These are phyloP conservation scores for Limnephilus lunatus DNA, from an alignment of 2,888 invertebrate genomes.

Conservation along the genomic window DNA sequence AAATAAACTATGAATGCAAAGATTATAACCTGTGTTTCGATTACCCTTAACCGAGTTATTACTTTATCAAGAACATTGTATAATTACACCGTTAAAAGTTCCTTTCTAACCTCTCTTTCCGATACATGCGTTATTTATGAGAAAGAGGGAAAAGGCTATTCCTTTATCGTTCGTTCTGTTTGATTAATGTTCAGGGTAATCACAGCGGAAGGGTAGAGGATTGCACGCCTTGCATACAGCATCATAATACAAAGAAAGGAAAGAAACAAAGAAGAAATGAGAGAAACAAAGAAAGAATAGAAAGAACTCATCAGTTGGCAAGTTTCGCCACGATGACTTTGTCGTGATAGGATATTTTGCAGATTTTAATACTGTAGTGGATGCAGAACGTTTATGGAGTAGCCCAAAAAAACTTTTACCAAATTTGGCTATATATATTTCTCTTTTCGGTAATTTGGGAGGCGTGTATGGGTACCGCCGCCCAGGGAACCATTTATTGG, in stretches of 20 bases:
- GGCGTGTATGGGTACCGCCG: too few relatives aligned
- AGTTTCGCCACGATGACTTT: background rate
- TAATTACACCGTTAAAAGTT: background rate
- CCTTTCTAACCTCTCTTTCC: background rate
- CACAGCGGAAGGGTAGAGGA: background rate
- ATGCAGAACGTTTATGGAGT: background rate
- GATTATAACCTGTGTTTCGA: too few relatives aligned
- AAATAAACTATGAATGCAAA: too few relatives aligned
- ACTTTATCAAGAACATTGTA: background rate
- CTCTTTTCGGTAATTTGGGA: too few relatives aligned
- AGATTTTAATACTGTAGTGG: background rate
- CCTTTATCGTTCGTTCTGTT: background rate
- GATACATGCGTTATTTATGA: background rate
- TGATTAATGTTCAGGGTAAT: background rate
- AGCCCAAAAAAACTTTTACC: background rate
- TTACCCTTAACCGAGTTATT: background rate
- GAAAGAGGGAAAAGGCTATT: background rate
- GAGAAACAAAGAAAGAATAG: background rate
- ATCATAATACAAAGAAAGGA: background rate
- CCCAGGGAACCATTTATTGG: too few relatives aligned
- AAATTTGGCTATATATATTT: too few relatives aligned
- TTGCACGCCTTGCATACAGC: background rate
- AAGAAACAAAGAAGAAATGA: background rate
- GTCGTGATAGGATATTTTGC: background rate
- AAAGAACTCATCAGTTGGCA: constrained; percentile 28